These are phyloP conservation scores for Synergus gifuensis DNA, from an alignment of 2,888 invertebrate species.

Conservation along the genomic window DNA sequence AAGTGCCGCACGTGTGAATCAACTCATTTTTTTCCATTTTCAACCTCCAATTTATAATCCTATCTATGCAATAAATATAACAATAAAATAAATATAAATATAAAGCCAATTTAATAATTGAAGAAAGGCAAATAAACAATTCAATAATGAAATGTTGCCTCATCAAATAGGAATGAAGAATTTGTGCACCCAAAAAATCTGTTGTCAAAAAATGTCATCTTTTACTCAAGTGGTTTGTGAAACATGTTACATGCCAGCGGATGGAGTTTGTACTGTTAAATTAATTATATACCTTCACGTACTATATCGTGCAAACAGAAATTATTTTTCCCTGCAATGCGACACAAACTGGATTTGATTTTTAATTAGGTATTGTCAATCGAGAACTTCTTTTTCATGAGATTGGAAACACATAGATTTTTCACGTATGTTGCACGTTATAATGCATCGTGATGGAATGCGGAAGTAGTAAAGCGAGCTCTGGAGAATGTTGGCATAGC, in stretches of 20 bases:
- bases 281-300: slow-evolving; percentile 17
- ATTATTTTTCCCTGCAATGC: slow-evolving; percentile 33
- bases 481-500: slow-evolving; percentile 5
- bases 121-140: neutral
- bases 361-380: slow-evolving; percentile 38
- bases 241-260: neutral
- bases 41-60: neutral
- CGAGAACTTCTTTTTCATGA: neutral
- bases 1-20: slow-evolving; percentile 27
- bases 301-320: neutral
- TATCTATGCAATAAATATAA: neutral
- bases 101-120: neutral
- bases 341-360: slow-evolving; percentile 17
- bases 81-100: neutral
- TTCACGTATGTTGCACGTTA: neutral
- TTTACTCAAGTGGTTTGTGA: slow-evolving; percentile 34
- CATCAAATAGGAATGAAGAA: neutral
- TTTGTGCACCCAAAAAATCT: neutral
- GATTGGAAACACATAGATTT: neutral
- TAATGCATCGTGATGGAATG: neutral
- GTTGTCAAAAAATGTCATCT: neutral
- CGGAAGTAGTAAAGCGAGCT: neutral
- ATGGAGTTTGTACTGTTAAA: slow-evolving; percentile 10
- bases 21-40: neutral
- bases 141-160: neutral